Evolutionary conservation across 2,888 invertebrate species (phyloP).

Genomic region (Schrankia costaestrigalis): DNA sequence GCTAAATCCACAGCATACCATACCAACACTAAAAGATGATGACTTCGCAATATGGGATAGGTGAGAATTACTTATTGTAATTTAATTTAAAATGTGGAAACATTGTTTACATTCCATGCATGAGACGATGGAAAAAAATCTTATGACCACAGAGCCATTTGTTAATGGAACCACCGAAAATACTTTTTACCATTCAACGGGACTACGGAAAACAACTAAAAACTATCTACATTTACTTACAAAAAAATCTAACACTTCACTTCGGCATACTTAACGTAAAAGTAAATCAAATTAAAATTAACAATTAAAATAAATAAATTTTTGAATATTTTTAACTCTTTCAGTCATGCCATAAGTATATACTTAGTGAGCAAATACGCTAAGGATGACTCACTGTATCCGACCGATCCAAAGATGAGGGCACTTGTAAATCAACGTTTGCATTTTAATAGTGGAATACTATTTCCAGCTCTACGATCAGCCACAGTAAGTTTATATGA

Average conservation of each 20-base stretch:
- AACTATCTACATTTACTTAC: too few relatives aligned
- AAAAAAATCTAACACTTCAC: too few relatives aligned
- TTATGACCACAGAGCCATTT: too few relatives aligned
- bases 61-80: slow-evolving; percentile 21
- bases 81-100: too few relatives aligned
- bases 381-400: slow-evolving; percentile 77
- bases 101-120: too few relatives aligned
- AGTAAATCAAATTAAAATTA: too few relatives aligned
- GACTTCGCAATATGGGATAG: slow-evolving; percentile 77
- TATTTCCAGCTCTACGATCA: slow-evolving; percentile 66
- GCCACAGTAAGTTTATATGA: slow-evolving; percentile 31
- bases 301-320: neutral
- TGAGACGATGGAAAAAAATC: too few relatives aligned
- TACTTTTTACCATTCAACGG: too few relatives aligned
- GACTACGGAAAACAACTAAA: too few relatives aligned
- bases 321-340: slow-evolving; percentile 1
- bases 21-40: slow-evolving; percentile 78
- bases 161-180: too few relatives aligned
- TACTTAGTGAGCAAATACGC: slow-evolving; percentile 82
- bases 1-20: slow-evolving; percentile 78
- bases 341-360: slow-evolving; percentile 68
- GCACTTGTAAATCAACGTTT: slow-evolving; percentile 77
- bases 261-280: too few relatives aligned
- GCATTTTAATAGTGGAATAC: slow-evolving; percentile 78
- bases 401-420: slow-evolving; percentile 68